Conservation (phyloP, 2,888 invertebrate species). For the Chymomyza amoena region DNA sequence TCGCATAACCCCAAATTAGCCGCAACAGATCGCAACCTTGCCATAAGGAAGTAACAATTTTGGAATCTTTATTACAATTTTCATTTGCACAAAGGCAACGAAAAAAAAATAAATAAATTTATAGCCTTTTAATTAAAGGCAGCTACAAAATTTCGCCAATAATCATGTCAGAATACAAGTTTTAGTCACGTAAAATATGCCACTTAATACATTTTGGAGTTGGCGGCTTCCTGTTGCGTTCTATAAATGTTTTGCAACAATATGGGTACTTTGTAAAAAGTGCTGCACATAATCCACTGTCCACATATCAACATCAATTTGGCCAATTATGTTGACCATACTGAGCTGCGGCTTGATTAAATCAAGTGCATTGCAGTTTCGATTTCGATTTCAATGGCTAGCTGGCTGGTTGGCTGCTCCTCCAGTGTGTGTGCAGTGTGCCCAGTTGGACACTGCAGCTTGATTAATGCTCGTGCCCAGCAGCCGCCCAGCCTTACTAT, state of each 20-base stretch:
- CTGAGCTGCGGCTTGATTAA: slow-evolving; percentile 34
- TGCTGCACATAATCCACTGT: slow-evolving; percentile 46
- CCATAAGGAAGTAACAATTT: slow-evolving; percentile 44
- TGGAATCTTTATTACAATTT: slow-evolving; percentile 69
- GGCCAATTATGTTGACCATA: slow-evolving; percentile 63
- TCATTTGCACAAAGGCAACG: slow-evolving; percentile 36
- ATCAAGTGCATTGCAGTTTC: slow-evolving; percentile 67
- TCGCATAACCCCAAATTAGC: neutral
- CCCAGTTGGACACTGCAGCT: neutral
- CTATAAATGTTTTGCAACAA: slow-evolving; percentile 28
- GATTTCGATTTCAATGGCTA: slow-evolving; percentile 41
- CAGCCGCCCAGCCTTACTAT: slow-evolving; percentile 9
- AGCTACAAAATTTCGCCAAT: slow-evolving; percentile 39
- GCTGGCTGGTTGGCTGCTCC: neutral
- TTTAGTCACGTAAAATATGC: slow-evolving; percentile 61
- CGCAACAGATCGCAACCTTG: neutral
- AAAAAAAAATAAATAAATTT: slow-evolving; percentile 50
- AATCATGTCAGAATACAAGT: slow-evolving; percentile 51
- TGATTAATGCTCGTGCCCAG: slow-evolving; percentile 45
- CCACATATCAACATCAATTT: slow-evolving; percentile 68
- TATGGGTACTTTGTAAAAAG: slow-evolving; percentile 41
- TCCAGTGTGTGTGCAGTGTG: slow-evolving; percentile 14
- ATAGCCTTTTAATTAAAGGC: slow-evolving; percentile 69
- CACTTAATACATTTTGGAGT: slow-evolving; percentile 45
- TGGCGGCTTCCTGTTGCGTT: slow-evolving; percentile 50